Evolutionary conservation across 2,888 invertebrate species (phyloP), one percentile per base, ranked within the genome.

Genomic region (Drepana falcataria): DNA sequence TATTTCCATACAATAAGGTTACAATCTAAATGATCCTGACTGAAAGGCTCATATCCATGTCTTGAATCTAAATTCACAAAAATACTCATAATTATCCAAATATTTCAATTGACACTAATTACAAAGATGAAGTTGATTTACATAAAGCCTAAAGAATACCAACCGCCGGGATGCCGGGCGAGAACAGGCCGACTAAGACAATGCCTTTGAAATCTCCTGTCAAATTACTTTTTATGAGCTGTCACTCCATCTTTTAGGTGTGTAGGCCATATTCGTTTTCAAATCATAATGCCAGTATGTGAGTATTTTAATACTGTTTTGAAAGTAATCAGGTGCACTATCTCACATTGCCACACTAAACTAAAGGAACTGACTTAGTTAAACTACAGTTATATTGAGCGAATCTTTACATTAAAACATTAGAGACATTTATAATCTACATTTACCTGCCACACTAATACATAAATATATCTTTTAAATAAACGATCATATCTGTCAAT

Each of bases 341-440:
- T 58, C 57, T 52, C 57, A 59, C 59, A 55, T 60, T 49, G 35
- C 33, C 49, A 49, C 60, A 58, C 75, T 79, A 83, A 60, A 68
- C 85, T 87, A 87, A 82, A 87, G 87, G 87, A 87, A 87, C 87
- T 83, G 77, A 73, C 78, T 79, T 83, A 83, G 72, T 80, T 75
- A 60, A 74, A 69, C 82, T 86, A 86, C 70, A 58, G 66, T 77
- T 80, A 75, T 63, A 69, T 85, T 83, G 85, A 85, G 85, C 85
- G 83, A 74, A 73, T 69, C 56, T 58, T 58, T 64, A 58, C 60
- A 55, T 60, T 57, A 55, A 61, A 52, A 53, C 58, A 53, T 54
- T 64, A 56, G 54, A 55, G 49, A 49, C 49, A 55, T 54, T 21
- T 37, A 37, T 37, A 37, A 3, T 4, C 37, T 54, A 35, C 3